A percentile compares a stretch with the other conserved stretches of the same genome.
These are phyloP conservation scores for Megaleporinus macrocephalus DNA, from an alignment of 2,113 vertebrate species.

Conservation along the genomic window DNA sequence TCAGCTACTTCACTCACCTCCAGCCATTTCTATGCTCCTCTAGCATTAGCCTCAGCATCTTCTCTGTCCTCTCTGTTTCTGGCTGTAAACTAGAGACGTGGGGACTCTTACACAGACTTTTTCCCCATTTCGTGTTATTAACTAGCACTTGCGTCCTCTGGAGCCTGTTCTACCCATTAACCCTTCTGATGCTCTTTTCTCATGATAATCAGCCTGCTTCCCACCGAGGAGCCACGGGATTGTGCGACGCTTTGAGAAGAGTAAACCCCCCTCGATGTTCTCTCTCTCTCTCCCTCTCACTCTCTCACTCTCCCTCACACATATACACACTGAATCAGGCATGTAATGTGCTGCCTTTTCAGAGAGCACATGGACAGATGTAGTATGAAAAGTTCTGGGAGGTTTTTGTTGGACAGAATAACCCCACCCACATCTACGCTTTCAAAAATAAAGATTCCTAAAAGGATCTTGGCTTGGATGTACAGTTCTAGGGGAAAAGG, in stretches of 20 bases:
- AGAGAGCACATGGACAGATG: constrained; percentile 64
- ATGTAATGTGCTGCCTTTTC: constrained; percentile 69
- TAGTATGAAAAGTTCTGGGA: constrained; percentile 45
- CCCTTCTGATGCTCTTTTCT: constrained; percentile 81
- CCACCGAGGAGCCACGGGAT: constrained; percentile 70
- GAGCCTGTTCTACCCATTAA: constrained; percentile 77
- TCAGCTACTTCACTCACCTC: background rate
- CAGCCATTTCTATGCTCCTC: constrained; percentile 38
- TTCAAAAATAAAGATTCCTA: background rate
- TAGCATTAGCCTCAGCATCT: constrained; percentile 57
- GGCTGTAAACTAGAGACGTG: constrained; percentile 69
- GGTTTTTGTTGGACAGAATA: constrained; percentile 40
- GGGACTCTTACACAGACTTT: constrained; percentile 74
- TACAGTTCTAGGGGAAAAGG: too few relatives aligned
- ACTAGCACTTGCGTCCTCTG: constrained; percentile 72
- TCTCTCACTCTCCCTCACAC: constrained; percentile 50
- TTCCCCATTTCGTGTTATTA: constrained; percentile 76
- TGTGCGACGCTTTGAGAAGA: constrained; percentile 69
- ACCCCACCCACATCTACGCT: background rate
- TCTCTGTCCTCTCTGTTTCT: constrained; percentile 24
- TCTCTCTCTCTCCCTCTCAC: constrained; percentile 45
- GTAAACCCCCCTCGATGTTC: constrained; percentile 61
- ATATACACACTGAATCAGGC: constrained; percentile 68
- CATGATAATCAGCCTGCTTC: constrained; percentile 82
- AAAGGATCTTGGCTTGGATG: background rate